phyloP scores from a whole-genome alignment of 2,888 invertebrate species.

The Polietes domitor region DNA sequence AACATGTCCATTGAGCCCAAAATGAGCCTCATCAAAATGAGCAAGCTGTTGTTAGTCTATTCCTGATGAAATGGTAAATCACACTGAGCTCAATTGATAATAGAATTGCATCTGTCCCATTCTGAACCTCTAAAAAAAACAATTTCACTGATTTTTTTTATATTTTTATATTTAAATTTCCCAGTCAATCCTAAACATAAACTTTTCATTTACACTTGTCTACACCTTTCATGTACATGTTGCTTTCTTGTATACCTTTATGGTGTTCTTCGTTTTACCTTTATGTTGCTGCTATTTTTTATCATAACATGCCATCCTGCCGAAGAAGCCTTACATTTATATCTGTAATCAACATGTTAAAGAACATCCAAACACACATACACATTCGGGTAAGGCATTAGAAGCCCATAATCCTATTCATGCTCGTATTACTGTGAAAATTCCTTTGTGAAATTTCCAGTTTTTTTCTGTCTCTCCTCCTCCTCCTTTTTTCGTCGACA shows the following conservation, averaged over 20 bases:
- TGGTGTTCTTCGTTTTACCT: constrained; percentile 27
- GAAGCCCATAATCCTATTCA: constrained; percentile 53
- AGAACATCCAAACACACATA: not conserved
- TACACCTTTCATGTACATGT: too few relatives aligned
- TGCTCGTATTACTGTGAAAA: constrained; percentile 32
- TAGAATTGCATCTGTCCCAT: too few relatives aligned
- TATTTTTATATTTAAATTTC: too few relatives aligned
- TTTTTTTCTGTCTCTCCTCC: not conserved
- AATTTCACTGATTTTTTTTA: too few relatives aligned
- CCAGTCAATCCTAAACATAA: too few relatives aligned
- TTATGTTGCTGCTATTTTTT: not conserved
- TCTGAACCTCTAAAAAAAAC: too few relatives aligned
- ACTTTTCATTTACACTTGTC: too few relatives aligned
- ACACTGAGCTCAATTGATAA: too few relatives aligned
- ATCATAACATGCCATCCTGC: not conserved
- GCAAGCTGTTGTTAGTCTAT: too few relatives aligned
- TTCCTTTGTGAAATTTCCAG: constrained; percentile 32
- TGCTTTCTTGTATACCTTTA: constrained; percentile 12
- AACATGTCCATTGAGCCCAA: too few relatives aligned
- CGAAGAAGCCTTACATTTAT: not conserved
- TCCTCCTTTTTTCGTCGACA: not conserved
- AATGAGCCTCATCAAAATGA: too few relatives aligned
- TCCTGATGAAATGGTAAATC: too few relatives aligned
- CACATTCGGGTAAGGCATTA: constrained; percentile 27
- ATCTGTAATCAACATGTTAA: constrained; percentile 6